Base-by-base conservation (phyloP, 2,888 invertebrate genomes). In the Drepana falcataria region DNA sequence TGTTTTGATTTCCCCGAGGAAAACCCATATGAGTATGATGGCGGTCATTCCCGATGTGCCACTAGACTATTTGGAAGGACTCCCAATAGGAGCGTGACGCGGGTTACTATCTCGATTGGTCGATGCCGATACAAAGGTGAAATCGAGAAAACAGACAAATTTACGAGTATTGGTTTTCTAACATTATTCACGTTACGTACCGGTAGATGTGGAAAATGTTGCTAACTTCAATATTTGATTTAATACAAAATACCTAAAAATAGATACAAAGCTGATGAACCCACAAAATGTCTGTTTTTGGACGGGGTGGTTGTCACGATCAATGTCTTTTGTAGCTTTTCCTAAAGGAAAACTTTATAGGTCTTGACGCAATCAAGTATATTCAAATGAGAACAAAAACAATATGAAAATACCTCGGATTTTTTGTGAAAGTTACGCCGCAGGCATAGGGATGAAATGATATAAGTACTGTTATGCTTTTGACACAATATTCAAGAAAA, bases 1-100 rank as follows among this genome's bases (percentile, higher is more conserved):
- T 66, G 73, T 77, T 75, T 74, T 79, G 83, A 85, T 87, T 87
- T 88, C 85, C 85, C 83, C 40, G 34, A 72, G 81, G 85, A 74
- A 55, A 58, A 59, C 57, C 60, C 70, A 65, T 64, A 67, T 68
- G 66, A 71, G 75, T 78, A 79, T 80, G 82, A 80, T 78, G 71
- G 73, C 71, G 79, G 79, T 81, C 79, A 81, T 81, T 79, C 78
- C 68, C 75, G 71, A 77, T 73, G 70, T 75, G 71, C 68, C 73
- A 73, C 75, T 64, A 71, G 62, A 73, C 63, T 67, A 65, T 70
- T 76, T 76, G 66, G 66, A 65, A 78, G 63, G 64, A 70, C 66
- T 76, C 79, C 76, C 76, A 61, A 72, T 65, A 77, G 73, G 64
- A 73, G 68, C 71, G 71, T 77, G 76, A 78, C 71, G 69, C 58